These are phyloP conservation scores for Cyanoramphus novaezelandiae DNA, from an alignment of 2,113 vertebrate species.

Conservation along the genomic window DNA sequence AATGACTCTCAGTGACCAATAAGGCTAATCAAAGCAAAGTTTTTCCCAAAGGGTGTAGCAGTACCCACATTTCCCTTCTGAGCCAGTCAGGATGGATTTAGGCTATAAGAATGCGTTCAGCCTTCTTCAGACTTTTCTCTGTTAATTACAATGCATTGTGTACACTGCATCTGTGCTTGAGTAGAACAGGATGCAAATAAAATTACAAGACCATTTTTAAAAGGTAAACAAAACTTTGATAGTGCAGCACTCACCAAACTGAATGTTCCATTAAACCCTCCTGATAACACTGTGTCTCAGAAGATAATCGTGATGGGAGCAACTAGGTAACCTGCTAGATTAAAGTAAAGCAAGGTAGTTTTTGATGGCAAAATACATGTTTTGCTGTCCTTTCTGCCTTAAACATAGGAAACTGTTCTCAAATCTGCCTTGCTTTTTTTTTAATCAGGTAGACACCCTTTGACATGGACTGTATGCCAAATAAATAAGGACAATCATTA, in stretches of 20 bases:
- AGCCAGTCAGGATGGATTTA: neutral
- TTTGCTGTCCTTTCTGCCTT: neutral
- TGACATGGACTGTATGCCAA: neutral
- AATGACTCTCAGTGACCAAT: conserved; percentile 19
- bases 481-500: neutral
- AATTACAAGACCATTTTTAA: conserved; percentile 14
- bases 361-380: neutral
- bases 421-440: neutral
- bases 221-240: neutral
- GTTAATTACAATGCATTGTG: neutral
- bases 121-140: neutral
- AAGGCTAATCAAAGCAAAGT: conserved; percentile 16
- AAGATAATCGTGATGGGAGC: neutral
- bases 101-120: neutral
- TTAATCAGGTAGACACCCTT: neutral
- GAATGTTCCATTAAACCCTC: neutral
- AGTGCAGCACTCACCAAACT: neutral
- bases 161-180: neutral
- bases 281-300: neutral
- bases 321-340: neutral
- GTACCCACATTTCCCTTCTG: neutral
- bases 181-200: neutral
- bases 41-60: neutral
- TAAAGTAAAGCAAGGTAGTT: neutral
- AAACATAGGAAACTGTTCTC: neutral